Evolutionary conservation across 1,140 invertebrate genomes (phyloP).

Genomic region (Araneus ventricosus): DNA sequence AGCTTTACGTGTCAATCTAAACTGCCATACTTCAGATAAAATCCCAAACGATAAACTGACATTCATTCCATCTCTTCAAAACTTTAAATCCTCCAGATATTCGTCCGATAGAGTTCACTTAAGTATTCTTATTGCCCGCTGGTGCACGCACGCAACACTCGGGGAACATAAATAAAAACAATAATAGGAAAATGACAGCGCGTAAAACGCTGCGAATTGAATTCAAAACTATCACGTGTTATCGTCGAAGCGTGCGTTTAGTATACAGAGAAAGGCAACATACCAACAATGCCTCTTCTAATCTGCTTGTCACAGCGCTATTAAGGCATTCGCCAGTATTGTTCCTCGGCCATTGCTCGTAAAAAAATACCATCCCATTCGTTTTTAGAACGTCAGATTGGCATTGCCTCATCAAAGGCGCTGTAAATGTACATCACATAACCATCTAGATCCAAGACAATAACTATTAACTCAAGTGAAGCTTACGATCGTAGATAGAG

Average conservation of each 20-base stretch:
- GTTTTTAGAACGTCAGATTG: not conserved
- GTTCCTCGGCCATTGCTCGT: not conserved
- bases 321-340: not conserved
- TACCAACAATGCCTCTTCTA: not conserved
- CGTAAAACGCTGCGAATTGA: not conserved
- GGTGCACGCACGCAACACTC: too few relatives aligned
- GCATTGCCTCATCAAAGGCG: not conserved
- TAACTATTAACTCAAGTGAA: conserved; percentile 13
- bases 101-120: too few relatives aligned
- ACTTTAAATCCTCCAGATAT: too few relatives aligned
- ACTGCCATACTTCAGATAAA: too few relatives aligned
- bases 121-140: too few relatives aligned
- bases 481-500: not conserved
- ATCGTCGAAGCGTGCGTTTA: not conserved
- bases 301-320: not conserved
- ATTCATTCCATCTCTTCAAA: too few relatives aligned
- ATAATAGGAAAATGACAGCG: not conserved
- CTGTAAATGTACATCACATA: not conserved
- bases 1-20: too few relatives aligned
- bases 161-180: too few relatives aligned
- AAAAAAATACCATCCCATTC: not conserved
- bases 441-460: not conserved
- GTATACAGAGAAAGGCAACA: not conserved
- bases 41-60: too few relatives aligned
- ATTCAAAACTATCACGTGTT: not conserved